A percentile compares a stretch with the other conserved stretches of the same genome.
Conservation (phyloP, 2,888 invertebrate species). For the Schrankia costaestrigalis region DNA sequence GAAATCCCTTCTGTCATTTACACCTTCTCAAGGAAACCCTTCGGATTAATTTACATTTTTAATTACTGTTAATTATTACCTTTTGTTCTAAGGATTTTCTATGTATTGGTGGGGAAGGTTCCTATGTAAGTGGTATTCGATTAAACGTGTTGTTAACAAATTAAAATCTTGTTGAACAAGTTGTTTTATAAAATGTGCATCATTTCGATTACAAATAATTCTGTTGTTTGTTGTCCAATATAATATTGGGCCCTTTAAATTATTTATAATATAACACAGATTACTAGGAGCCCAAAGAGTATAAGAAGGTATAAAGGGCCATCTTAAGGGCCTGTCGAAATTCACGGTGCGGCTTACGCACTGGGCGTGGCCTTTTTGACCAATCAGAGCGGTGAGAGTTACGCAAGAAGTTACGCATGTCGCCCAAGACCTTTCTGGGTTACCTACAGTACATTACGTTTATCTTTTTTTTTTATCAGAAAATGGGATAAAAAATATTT, state of each 20-base stretch:
- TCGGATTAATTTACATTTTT: conserved; percentile 45
- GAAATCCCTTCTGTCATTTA: conserved; percentile 68
- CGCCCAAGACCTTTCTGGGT: conserved; percentile 40
- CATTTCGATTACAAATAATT: conserved; percentile 9
- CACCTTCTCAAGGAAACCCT: conserved; percentile 49
- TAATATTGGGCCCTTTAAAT: conserved; percentile 74
- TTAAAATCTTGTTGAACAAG: too few relatives aligned
- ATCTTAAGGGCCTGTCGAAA: conserved; percentile 65
- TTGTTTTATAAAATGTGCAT: not conserved
- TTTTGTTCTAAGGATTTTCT: conserved; percentile 8
- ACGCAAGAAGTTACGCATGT: conserved; percentile 69
- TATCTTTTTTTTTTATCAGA: conserved; percentile 20
- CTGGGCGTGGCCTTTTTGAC: conserved; percentile 68
- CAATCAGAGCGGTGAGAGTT: conserved; percentile 58
- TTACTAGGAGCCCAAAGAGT: conserved; percentile 67
- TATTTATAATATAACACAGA: conserved; percentile 81
- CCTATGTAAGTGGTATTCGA: too few relatives aligned
- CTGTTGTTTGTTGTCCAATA: conserved; percentile 48
- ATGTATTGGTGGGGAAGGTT: conserved; percentile 8
- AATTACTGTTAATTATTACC: conserved; percentile 53
- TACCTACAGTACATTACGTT: conserved; percentile 30
- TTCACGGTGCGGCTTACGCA: conserved; percentile 73
- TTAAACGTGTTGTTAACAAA: too few relatives aligned
- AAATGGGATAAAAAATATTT: conserved; percentile 23
- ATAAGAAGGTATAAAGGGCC: conserved; percentile 67